These are phyloP conservation scores for Gnathonemus longibarbis DNA, from an alignment of 2,113 vertebrate genomes.

Conservation along the genomic window DNA sequence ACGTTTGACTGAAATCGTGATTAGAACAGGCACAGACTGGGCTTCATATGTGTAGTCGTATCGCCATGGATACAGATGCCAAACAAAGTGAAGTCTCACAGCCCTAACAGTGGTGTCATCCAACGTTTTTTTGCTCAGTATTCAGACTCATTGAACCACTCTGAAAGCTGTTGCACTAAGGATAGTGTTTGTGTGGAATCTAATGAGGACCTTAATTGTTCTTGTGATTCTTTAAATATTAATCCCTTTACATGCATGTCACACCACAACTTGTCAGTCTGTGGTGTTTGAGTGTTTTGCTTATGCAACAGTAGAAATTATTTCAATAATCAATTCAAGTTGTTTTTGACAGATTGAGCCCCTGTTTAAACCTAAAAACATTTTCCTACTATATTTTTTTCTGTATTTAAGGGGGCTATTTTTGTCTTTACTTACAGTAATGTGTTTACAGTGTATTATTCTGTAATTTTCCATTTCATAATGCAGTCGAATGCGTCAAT, in stretches of 20 bases:
- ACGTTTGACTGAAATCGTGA: background rate
- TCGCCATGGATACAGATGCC: background rate
- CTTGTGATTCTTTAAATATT: background rate
- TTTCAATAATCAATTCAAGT: background rate
- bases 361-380: background rate
- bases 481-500: background rate
- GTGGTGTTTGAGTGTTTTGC: background rate
- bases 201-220: background rate
- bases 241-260: background rate
- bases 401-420: background rate
- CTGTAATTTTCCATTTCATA: constrained; percentile 10
- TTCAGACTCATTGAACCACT: background rate
- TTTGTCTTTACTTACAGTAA: background rate
- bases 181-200: background rate
- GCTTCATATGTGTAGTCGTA: background rate
- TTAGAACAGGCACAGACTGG: background rate
- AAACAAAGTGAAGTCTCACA: background rate
- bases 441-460: background rate
- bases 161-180: background rate
- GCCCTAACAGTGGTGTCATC: background rate
- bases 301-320: background rate
- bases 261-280: background rate
- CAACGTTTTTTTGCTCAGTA: background rate
- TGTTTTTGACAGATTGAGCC: background rate
- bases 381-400: constrained; percentile 6